Evolutionary conservation across 2,888 invertebrate species (phyloP).

Genomic region (Drosophila pseudotalamancana): DNA sequence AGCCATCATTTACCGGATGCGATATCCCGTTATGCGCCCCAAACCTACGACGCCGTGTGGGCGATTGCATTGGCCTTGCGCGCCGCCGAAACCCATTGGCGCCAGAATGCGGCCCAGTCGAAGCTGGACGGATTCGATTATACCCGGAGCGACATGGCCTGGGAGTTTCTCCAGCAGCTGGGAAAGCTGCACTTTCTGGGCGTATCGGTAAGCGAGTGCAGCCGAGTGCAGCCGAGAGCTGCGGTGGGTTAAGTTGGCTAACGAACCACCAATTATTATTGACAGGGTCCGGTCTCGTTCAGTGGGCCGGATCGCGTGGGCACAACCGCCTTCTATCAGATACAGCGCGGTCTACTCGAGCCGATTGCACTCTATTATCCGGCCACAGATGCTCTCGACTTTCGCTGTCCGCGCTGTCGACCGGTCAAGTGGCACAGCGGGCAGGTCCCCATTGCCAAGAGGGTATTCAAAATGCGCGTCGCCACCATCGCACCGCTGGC

Average conservation of each 20-base stretch:
- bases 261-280: background rate
- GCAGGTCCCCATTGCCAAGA: slow-evolving; percentile 91
- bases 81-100: slow-evolving; percentile 87
- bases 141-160: slow-evolving; percentile 89
- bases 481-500: slow-evolving; percentile 92
- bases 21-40: slow-evolving; percentile 89
- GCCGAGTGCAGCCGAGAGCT: background rate
- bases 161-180: slow-evolving; percentile 89
- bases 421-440: slow-evolving; percentile 90
- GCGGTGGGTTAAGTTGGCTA: background rate
- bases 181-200: slow-evolving; percentile 91
- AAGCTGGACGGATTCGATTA: slow-evolving; percentile 89
- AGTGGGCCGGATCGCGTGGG: slow-evolving; percentile 95
- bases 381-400: slow-evolving; percentile 87
- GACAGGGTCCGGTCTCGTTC: slow-evolving; percentile 94
- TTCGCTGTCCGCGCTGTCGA: slow-evolving; percentile 89
- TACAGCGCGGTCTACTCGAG: slow-evolving; percentile 90
- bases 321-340: slow-evolving; percentile 93
- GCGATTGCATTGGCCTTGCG: slow-evolving; percentile 92
- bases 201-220: slow-evolving; percentile 89
- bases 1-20: slow-evolving; percentile 52
- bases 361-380: slow-evolving; percentile 90
- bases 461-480: slow-evolving; percentile 90
- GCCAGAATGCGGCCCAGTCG: slow-evolving; percentile 81
- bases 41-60: slow-evolving; percentile 96